Conservation (phyloP, 2,888 invertebrate genomes). For the Desoria tigrina region DNA sequence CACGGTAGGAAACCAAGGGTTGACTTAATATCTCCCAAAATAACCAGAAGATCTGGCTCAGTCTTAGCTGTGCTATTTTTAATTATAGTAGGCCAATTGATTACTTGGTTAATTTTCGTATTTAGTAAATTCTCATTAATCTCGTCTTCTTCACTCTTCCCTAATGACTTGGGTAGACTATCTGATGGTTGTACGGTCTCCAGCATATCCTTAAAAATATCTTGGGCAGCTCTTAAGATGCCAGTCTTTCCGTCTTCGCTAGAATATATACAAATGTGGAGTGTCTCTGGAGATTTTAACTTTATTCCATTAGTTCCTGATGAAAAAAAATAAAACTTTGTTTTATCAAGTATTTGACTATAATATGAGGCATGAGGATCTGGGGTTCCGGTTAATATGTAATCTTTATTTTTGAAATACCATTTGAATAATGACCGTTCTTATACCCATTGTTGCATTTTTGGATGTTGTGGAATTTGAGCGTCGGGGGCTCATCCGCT, state of each 20-base stretch:
- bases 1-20: conserved; percentile 50
- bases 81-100: conserved; percentile 25
- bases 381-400: no score
- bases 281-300: conserved; percentile 8
- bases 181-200: background rate
- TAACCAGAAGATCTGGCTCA: conserved; percentile 47
- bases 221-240: conserved; percentile 40
- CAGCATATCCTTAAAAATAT: conserved; percentile 29
- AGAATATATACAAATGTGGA: conserved; percentile 45
- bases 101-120: conserved; percentile 28
- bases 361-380: background rate
- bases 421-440: conserved; percentile 29
- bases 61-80: conserved; percentile 20
- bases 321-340: conserved; percentile 13
- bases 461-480: conserved; percentile 49
- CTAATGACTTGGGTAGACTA: background rate
- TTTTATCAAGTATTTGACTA: background rate
- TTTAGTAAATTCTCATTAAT: conserved; percentile 41
- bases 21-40: conserved; percentile 44
- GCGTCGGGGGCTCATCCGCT: conserved; percentile 30
- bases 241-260: conserved; percentile 47
- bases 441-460: conserved; percentile 39
- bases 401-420: no score
- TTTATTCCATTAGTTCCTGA: conserved; percentile 42
- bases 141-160: background rate